Evolutionary conservation across 53 echinoderm and acorn worm species (phyloP).

Genomic region (Paracentrotus lividus): DNA sequence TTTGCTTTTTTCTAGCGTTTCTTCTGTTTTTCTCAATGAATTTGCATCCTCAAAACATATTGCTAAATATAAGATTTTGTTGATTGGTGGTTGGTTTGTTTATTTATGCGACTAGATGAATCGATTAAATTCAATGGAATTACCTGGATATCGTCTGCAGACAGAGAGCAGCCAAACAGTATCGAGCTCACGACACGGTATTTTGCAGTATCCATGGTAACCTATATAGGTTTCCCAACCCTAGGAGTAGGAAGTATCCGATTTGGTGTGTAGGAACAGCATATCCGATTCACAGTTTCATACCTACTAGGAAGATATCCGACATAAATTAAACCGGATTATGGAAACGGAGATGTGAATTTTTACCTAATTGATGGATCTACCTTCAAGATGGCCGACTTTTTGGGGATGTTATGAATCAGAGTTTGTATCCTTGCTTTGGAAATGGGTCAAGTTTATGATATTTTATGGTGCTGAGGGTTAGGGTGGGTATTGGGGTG

Average conservation of each 20-base stretch:
- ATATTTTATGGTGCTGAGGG: too few relatives aligned
- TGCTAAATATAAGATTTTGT: too few relatives aligned
- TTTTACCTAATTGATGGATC: neutral
- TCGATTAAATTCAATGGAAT: neutral
- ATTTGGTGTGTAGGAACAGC: conserved; percentile 34
- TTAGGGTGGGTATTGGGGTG: too few relatives aligned
- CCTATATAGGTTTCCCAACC: neutral
- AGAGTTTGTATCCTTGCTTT: neutral
- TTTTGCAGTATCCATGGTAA: conserved; percentile 3
- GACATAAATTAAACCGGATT: neutral
- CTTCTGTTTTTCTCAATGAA: neutral
- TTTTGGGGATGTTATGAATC: neutral
- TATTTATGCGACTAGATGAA: neutral
- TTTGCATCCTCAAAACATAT: neutral
- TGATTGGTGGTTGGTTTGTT: too few relatives aligned
- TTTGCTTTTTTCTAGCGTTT: neutral
- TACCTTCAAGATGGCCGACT: neutral
- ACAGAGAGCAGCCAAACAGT: conserved; percentile 8
- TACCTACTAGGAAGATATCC: neutral
- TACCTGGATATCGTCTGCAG: neutral
- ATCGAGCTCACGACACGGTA: neutral
- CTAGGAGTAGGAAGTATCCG: conserved; percentile 10
- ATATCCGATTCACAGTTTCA: conserved; percentile 19
- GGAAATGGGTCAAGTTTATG: too few relatives aligned
- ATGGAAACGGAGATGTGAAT: neutral